Base-by-base conservation (phyloP, 2,888 invertebrate genomes). In the Hyalella azteca region DNA sequence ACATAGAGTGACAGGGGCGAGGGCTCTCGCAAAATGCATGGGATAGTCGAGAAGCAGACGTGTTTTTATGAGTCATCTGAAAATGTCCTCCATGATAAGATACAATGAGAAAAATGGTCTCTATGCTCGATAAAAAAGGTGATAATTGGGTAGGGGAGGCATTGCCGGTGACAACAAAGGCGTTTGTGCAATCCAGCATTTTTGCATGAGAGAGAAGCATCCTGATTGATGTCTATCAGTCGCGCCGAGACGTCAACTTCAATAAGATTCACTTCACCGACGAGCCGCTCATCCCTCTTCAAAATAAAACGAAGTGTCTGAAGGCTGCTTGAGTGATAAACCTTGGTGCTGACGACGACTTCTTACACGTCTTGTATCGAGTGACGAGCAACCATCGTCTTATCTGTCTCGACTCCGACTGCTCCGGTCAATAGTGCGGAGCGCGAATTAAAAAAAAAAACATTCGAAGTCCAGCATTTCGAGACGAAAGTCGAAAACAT, bases 71-170 rank as follows among this genome's bases (percentile, higher is more conserved):
- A 19, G 29, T 66, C 66, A 36, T 29, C 36, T 66, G 36, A 66
- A 66, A 66, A 66, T 66, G 66, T 36, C 66, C 66, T n/a, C 66
- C n/a, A 66, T 66, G 66, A 66, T 66, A 66, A 66, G 66, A 66
- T 66, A 66, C 66, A 19, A 32, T 36, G 66, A 36, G 66, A 36
- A 36, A 32, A 36, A 66, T 36, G 36, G 66, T 36, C 66, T 66
- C 66, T 66, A 54, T 66, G 66, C n/a, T 32, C 66, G 36, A n/a
- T 66, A 66, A 66, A 59, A 45, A 66, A 66, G 36, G 66, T 36
- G 36, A 36, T 66, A 66, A 66, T 66, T 66, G 66, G 66, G 36
- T 66, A 32, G 36, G 66, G 66, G 32, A 66, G 36, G 66, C 19
- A 66, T 22, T 36, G 36, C 36, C 66, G 66, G 66, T 19, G 7